Conservation (phyloP, 2,888 invertebrate genomes). For the Cephus rjabovi region DNA sequence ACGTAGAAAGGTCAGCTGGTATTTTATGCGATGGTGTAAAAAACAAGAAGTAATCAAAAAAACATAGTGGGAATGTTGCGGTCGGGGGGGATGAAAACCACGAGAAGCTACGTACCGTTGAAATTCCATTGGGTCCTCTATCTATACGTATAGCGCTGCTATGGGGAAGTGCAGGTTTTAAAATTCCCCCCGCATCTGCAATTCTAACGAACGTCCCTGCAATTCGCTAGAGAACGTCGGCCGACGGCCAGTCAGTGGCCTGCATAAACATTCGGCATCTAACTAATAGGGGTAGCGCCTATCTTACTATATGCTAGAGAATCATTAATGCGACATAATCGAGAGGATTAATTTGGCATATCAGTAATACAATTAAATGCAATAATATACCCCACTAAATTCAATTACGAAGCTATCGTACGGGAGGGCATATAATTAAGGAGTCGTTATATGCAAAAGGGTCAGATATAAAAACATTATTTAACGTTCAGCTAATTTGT, state of each 20-base stretch:
- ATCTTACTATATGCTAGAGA: not conserved
- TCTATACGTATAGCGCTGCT: conserved; percentile 32
- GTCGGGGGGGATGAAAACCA: not conserved
- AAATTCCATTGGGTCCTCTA: not conserved
- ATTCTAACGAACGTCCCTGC: conserved; percentile 54
- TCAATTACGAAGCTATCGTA: not conserved
- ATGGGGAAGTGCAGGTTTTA: conserved; percentile 55
- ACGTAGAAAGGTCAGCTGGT: not conserved
- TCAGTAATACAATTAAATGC: not conserved
- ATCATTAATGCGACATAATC: not conserved
- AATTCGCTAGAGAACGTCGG: conserved; percentile 35
- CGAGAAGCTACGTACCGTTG: not conserved
- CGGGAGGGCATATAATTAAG: not conserved
- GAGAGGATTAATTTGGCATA: not conserved
- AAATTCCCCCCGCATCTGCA: conserved; percentile 55
- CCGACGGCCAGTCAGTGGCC: not conserved
- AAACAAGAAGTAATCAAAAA: not conserved
- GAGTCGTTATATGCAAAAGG: not conserved
- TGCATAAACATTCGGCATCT: not conserved
- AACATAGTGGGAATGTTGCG: not conserved
- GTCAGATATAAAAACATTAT: not conserved
- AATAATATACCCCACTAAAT: not conserved
- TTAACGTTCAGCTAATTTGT: not conserved
- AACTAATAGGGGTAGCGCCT: not conserved
- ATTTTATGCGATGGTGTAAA: not conserved